Base-by-base conservation (phyloP, 2,113 vertebrate species). In the Gopherus evgoodei region DNA sequence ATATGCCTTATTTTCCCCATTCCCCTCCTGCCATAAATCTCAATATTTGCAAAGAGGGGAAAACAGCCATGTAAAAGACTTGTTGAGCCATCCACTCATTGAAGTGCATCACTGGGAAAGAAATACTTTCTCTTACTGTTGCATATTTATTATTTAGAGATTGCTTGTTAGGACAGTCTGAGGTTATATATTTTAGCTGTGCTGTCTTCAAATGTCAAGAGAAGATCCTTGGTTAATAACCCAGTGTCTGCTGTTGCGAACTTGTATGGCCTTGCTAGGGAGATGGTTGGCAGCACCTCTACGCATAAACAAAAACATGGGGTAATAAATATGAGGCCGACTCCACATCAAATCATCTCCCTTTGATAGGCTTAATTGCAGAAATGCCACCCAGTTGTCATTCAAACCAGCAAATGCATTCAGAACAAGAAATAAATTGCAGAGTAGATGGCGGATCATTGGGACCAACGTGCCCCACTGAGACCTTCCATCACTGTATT, bases 61-160 rank as follows among this genome's bases (percentile, higher is more conserved):
- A 96, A 96, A 59, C 89, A 87, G 87, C 89, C 96, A 86, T 87
- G 84, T 86, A 88, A 88, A 93, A 89, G 86, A 93, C 94, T 95
- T 97, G 95, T 95, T 97, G 95, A 96, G 81, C 86, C 93, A 96
- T 97, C 89, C 84, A 82, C 95, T 97, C 96, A 92, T 95, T 96
- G 93, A 93, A 96, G 87, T 91, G 87, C 95, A 96, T 96, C 96
- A 90, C 75, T 91, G 83, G 89, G 93, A 94, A 97, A 93, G 54
- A 93, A 94, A 91, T 90, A 90, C 84, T 94, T 95, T 93, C 82
- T 89, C 87, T 87, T 81, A 17, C 91, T 94, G 86, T 90, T 96
- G 91, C 88, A 89, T 97, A 94, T 97, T 96, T 97, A 93, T 92
- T 95, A 57, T 97, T 94, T 94, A 92, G 94, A 91, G 86, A 92